phyloP scores from a whole-genome alignment of 1,140 invertebrate species.

The Leptinotarsa undecemlineata region DNA sequence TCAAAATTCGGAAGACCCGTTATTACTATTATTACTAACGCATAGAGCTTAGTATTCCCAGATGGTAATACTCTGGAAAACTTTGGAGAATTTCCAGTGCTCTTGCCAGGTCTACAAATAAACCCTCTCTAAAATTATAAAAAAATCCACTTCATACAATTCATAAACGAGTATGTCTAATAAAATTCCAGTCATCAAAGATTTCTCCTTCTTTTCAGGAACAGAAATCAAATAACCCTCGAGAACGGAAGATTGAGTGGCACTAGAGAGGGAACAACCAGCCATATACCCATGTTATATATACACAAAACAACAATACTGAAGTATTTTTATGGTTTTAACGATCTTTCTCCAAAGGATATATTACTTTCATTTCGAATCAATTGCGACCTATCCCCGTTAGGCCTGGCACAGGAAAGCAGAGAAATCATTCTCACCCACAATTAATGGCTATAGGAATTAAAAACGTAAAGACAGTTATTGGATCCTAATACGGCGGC shows the following conservation, averaged over 20 bases:
- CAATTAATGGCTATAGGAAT: constrained; percentile 54
- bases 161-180: neutral
- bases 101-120: too few relatives aligned
- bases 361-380: constrained; percentile 56
- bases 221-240: constrained; percentile 17
- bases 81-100: too few relatives aligned
- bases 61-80: too few relatives aligned
- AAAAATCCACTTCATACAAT: too few relatives aligned
- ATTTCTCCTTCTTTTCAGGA: constrained; percentile 2
- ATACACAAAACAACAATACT: constrained; percentile 36
- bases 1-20: too few relatives aligned
- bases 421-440: constrained; percentile 48
- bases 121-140: too few relatives aligned
- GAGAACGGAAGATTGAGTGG: constrained; percentile 20
- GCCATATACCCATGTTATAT: constrained; percentile 13
- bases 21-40: too few relatives aligned
- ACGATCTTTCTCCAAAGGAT: constrained; percentile 47
- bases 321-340: constrained; percentile 54
- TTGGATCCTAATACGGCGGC: constrained; percentile 38
- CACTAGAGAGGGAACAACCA: constrained; percentile 10
- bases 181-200: neutral
- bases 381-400: constrained; percentile 50
- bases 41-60: too few relatives aligned
- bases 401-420: constrained; percentile 27
- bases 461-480: constrained; percentile 53